These are phyloP conservation scores for Apodemus sylvaticus DNA, from an alignment of 2,113 vertebrate species.

Conservation along the genomic window DNA sequence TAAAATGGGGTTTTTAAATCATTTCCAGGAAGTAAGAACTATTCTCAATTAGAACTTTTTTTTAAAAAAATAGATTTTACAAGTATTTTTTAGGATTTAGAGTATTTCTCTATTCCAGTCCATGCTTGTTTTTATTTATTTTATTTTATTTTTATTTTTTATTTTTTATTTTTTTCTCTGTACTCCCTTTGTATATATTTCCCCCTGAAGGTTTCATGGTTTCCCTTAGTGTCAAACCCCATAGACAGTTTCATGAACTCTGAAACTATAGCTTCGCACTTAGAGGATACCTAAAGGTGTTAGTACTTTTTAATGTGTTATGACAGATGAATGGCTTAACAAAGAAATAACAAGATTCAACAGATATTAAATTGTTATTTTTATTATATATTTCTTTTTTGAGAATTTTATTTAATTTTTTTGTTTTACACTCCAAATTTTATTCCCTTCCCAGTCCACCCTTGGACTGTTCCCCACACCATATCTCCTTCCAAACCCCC, in stretches of 20 bases:
- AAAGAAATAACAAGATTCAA: not conserved
- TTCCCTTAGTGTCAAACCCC: not conserved
- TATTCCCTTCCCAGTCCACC: no score
- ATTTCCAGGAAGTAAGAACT: not conserved
- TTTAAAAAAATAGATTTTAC: not conserved
- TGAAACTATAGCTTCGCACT: not conserved
- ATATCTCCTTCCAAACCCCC: no score
- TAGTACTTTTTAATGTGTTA: not conserved
- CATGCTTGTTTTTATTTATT: no score
- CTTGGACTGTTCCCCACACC: no score
- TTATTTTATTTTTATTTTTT: no score
- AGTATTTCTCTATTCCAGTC: not conserved
- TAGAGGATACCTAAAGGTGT: not conserved
- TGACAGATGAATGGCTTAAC: not conserved
- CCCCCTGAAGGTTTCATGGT: not conserved
- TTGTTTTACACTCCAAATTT: no score
- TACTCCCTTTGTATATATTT: not conserved
- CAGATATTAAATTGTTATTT: not conserved
- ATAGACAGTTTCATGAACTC: not conserved
- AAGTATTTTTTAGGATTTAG: not conserved
- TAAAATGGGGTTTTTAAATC: not conserved
- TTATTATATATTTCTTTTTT: not conserved
- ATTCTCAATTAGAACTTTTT: not conserved
- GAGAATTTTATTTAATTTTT: no score
- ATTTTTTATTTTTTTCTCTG: no score